Evolutionary conservation across 2,888 invertebrate genomes (phyloP), one percentile per base, ranked within the genome.

Genomic region (Diarsia brunnea): DNA sequence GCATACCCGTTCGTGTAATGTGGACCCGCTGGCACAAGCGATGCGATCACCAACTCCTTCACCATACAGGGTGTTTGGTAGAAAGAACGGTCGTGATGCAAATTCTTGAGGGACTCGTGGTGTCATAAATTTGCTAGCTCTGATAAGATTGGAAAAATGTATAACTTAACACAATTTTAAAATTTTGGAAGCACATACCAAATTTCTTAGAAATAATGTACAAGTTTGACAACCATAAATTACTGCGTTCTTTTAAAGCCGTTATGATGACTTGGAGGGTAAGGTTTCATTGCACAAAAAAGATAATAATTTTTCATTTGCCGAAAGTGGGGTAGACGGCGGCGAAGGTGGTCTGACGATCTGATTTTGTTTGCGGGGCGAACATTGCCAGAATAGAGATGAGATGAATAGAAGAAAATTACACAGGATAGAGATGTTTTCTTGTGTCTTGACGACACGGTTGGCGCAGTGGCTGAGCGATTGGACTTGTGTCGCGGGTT

Each of bases 1-100:
- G 94, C 92, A 95, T 94, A 95, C 90, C 88, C 84, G 87, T 80
- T 75, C 78, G 21, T n/a, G 73, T 85, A 81, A 82, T 76, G 79
- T 75, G 60, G 63, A n/a, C 63, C 16, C 1, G 12, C 24, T 68
- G 49, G 65, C 65, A 61, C 55, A 71, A 16, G 67, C 82, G 85
- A 87, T 89, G 82, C 80, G 81, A 88, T 89, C 89, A 87, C 84
- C 68, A 55, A 19, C 51, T 72, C 43, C 60, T 55, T 63, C 60
- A 61, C 53, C 16, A 16, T 63, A 63, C 43, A 43, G 43, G 63
- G 10, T 63, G 63, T 43, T 63, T 63, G 14, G 8, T 43, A 63
- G 14, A 61, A 61, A 4, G 38, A 38, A 4, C 7, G 38, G 38
- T 38, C 8, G 38, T 38, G 43, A 43, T 43, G 0, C 16, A 24